phyloP scores from a whole-genome alignment of 2,797 vertebrate genomes.

The Helarctos malayanus region DNA sequence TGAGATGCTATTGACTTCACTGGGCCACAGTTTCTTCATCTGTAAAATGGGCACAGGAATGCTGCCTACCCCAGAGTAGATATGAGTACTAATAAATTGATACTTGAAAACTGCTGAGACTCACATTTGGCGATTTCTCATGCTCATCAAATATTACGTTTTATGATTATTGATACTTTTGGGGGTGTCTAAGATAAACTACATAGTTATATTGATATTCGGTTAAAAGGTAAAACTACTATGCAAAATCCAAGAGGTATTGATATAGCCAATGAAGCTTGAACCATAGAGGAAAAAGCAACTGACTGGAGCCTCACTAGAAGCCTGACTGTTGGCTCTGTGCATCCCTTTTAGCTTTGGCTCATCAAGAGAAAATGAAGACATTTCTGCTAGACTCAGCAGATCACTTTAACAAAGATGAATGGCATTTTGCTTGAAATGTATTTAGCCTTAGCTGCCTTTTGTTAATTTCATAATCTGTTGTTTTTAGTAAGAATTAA shows the following conservation, averaged over 20 bases:
- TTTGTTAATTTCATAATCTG: constrained; percentile 80
- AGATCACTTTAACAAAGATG: constrained; percentile 86
- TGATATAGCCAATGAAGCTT: constrained; percentile 68
- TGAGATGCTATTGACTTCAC: neutral
- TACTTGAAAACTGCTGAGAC: neutral
- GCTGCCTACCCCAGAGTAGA: neutral
- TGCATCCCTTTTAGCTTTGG: constrained; percentile 76
- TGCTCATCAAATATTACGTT: constrained; percentile 5
- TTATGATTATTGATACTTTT: constrained; percentile 29
- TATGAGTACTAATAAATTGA: constrained; percentile 7
- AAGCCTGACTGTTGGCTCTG: constrained; percentile 58
- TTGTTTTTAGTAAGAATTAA: constrained; percentile 70
- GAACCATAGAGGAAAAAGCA: constrained; percentile 51
- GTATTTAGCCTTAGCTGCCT: constrained; percentile 65
- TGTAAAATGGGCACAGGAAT: constrained; percentile 15
- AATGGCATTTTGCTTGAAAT: constrained; percentile 83
- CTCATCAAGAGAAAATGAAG: constrained; percentile 84
- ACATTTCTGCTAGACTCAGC: constrained; percentile 84
- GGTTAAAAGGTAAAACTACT: constrained; percentile 38
- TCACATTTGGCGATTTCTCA: neutral
- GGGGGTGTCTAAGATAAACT: neutral
- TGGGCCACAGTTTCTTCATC: neutral
- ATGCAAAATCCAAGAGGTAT: constrained; percentile 69
- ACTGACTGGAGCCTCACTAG: constrained; percentile 64
- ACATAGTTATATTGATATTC: neutral